Base-by-base conservation (phyloP, 2,888 invertebrate species). In the Pseudolycoriella hygida region DNA sequence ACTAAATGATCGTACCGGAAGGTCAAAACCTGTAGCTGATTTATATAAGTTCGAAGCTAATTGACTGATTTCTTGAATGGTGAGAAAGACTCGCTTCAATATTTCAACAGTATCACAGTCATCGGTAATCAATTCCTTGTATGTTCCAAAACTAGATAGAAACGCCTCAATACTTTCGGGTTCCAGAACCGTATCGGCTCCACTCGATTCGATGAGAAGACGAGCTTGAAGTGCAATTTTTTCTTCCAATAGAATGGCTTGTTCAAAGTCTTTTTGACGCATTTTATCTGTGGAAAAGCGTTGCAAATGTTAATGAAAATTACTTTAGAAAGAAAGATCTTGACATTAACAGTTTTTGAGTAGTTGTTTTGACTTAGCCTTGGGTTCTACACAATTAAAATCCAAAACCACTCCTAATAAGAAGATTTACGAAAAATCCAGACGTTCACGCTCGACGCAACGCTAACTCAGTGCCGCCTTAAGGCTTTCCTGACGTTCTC, bases 211-310 rank as follows among this genome's bases (percentile, higher is more conserved):
- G 19, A 46, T 14, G 30, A 47, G 32, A 47, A 51, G 47, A 17
- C 53, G 40, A 34, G 51, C 51, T 48, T 81, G 80, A 18, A 71
- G 64, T 63, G 73, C 57, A 56, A 89, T 85, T 61, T 92, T 93
- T 57, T 90, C 89, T 60, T 93, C 90, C 42, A 93, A 69, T 40
- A 89, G 67, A 17, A 80, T 67, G 12, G 88, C 87, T 57, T 90
- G 86, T 57, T 88, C 87, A 34, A 81, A 74, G 61, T 93, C 93
- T 60, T 90, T 90, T 53, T 82, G 80, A 45, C 88, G 75, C 59
- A 93, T 71, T 57, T 86, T 77, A 57, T 84, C 88, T 86, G n/a
- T n/a, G n/a, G n/a, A n/a, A n/a, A n/a, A n/a, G n/a, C n/a, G n/a
- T n/a, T n/a, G n/a, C n/a, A n/a, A n/a, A n/a, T n/a, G n/a, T n/a